Percentiles rank a stretch among this genome's conserved stretches.
Evolutionary conservation across 2,888 invertebrate genomes (phyloP).

Genomic region (Barypeithes pellucidus): DNA sequence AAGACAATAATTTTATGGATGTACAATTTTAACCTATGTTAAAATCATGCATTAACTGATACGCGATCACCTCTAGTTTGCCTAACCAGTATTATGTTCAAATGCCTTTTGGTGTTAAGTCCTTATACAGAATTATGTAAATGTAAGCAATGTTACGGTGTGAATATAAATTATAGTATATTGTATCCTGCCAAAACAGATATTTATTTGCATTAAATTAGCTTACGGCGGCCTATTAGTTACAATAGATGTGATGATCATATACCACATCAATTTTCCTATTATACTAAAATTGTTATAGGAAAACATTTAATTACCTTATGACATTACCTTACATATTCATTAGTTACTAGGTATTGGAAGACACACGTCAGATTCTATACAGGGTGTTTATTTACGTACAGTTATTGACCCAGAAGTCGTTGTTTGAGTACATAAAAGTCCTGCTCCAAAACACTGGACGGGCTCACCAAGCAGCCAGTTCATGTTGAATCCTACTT

Average conservation of each 20-base stretch:
- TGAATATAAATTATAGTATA: slow-evolving; percentile 36
- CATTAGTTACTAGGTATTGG: no score
- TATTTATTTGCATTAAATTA: slow-evolving; percentile 44
- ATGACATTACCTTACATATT: no score
- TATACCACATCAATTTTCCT: neutral
- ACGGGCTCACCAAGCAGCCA: no score
- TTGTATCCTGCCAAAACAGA: slow-evolving; percentile 34
- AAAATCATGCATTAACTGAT: neutral
- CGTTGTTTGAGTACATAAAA: no score
- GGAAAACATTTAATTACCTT: no score
- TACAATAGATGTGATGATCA: neutral
- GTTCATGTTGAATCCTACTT: no score
- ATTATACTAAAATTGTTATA: no score
- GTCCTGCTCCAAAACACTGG: no score
- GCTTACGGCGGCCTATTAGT: neutral
- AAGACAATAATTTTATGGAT: no score
- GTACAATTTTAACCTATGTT: neutral
- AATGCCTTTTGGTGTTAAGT: slow-evolving; percentile 26
- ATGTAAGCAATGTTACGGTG: slow-evolving; percentile 31
- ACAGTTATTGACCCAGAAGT: no score
- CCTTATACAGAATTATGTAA: slow-evolving; percentile 33
- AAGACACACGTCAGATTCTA: no score
- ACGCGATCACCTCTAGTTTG: neutral
- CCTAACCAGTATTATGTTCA: slow-evolving; percentile 7
- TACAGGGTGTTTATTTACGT: no score